phyloP scores from a whole-genome alignment of 2,888 invertebrate genomes.

The Drosophila eohydei region DNA sequence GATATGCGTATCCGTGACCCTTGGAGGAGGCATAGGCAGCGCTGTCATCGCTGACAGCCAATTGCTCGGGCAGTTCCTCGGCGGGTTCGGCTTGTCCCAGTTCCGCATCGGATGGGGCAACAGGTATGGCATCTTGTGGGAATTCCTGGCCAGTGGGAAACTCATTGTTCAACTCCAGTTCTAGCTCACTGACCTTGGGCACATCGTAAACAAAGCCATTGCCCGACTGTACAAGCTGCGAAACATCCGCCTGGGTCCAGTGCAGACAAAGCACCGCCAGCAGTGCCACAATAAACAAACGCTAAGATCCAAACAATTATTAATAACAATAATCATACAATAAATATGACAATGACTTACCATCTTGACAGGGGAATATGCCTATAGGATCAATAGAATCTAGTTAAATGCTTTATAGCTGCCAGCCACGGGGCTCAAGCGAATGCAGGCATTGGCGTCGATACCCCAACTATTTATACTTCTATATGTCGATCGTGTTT shows the following conservation, averaged over 20 bases:
- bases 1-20: constrained; percentile 67
- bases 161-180: constrained; percentile 72
- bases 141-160: constrained; percentile 73
- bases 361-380: constrained; percentile 43
- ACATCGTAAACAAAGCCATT: constrained; percentile 79
- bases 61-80: constrained; percentile 29
- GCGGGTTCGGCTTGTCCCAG: constrained; percentile 49
- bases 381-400: constrained; percentile 13
- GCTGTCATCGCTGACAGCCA: constrained; percentile 31
- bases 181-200: constrained; percentile 65
- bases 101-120: constrained; percentile 71
- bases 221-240: constrained; percentile 73
- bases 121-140: constrained; percentile 70
- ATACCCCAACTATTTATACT: constrained; percentile 71
- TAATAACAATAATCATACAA: not conserved
- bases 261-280: constrained; percentile 43
- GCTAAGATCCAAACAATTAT: constrained; percentile 30
- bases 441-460: constrained; percentile 68
- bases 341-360: constrained; percentile 42
- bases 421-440: constrained; percentile 61
- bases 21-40: constrained; percentile 43
- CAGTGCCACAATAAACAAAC: constrained; percentile 42
- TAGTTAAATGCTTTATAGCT: constrained; percentile 49
- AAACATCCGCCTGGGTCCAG: constrained; percentile 60
- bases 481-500: constrained; percentile 65